These are phyloP conservation scores for Cosmopolites sordidus DNA, from an alignment of 2,888 invertebrate species.

Conservation along the genomic window DNA sequence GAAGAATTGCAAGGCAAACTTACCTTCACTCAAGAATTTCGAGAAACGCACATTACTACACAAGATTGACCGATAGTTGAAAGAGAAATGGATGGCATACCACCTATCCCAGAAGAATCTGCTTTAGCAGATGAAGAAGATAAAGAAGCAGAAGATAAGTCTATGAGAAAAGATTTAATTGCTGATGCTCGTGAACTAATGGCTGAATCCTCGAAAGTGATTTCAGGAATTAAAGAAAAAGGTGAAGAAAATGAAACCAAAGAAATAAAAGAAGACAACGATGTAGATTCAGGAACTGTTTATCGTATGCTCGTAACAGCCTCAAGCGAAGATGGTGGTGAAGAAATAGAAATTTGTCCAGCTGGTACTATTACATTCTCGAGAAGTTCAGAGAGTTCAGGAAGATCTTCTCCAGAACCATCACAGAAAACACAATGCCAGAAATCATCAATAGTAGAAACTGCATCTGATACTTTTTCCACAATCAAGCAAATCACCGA, in stretches of 20 bases:
- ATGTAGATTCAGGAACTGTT: conserved; percentile 44
- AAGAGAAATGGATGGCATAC: conserved; percentile 34
- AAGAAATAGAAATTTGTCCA: conserved; percentile 58
- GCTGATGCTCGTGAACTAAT: conserved; percentile 29
- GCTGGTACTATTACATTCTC: conserved; percentile 50
- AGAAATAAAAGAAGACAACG: conserved; percentile 21
- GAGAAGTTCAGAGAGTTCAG: conserved; percentile 45
- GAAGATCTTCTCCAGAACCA: conserved; percentile 43
- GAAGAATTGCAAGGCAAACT: conserved; percentile 62
- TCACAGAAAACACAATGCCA: conserved; percentile 37
- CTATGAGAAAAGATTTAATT: conserved; percentile 13
- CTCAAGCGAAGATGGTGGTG: conserved; percentile 62
- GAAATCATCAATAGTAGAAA: conserved; percentile 39
- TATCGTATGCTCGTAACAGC: conserved; percentile 60
- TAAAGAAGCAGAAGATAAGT: conserved; percentile 23
- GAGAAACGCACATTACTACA: conserved; percentile 71
- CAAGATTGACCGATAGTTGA: conserved; percentile 60
- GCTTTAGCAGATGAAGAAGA: conserved; percentile 35
- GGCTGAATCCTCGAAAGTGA: conserved; percentile 44
- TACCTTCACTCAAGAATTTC: conserved; percentile 59
- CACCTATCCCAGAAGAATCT: conserved; percentile 32
- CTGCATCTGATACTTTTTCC: conserved; percentile 34
- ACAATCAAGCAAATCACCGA: conserved; percentile 30
- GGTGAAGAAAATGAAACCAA: conserved; percentile 3
- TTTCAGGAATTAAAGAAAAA: conserved; percentile 40